Evolutionary conservation across 2,888 invertebrate species (phyloP).

Genomic region (Agrilus biguttatus): DNA sequence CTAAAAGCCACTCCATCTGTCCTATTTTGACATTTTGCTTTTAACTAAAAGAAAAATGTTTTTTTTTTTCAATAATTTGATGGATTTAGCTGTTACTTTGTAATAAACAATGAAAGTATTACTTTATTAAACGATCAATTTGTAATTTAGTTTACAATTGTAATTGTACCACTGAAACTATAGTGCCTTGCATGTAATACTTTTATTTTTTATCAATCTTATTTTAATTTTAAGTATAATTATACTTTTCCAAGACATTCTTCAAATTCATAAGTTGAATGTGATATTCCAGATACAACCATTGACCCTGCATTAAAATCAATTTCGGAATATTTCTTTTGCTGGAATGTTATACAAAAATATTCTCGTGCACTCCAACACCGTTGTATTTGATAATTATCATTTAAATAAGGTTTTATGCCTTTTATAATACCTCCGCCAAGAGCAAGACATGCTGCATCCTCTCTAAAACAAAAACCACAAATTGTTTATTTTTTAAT

Average conservation of each 20-base stretch:
- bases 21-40: background rate
- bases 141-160: no score
- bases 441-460: background rate
- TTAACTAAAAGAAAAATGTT: background rate
- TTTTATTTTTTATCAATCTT: no score
- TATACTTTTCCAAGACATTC: background rate
- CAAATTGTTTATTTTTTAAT: background rate
- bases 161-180: no score
- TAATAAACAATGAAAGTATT: no score
- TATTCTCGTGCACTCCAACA: background rate
- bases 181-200: no score
- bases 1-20: slow-evolving; percentile 1
- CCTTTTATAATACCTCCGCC: background rate
- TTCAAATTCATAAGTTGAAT: background rate
- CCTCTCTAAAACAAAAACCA: background rate
- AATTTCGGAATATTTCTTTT: background rate
- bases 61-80: no score
- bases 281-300: background rate
- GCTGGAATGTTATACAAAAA: slow-evolving; percentile 1
- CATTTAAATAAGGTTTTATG: background rate
- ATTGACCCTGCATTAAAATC: background rate
- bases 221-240: background rate
- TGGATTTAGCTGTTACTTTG: no score
- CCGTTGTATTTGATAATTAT: background rate
- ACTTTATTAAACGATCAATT: no score